Percentiles rank a stretch among this genome's conserved stretches.
phyloP scores from a whole-genome alignment of 1,140 invertebrate species.

The Pomacea maculata region DNA sequence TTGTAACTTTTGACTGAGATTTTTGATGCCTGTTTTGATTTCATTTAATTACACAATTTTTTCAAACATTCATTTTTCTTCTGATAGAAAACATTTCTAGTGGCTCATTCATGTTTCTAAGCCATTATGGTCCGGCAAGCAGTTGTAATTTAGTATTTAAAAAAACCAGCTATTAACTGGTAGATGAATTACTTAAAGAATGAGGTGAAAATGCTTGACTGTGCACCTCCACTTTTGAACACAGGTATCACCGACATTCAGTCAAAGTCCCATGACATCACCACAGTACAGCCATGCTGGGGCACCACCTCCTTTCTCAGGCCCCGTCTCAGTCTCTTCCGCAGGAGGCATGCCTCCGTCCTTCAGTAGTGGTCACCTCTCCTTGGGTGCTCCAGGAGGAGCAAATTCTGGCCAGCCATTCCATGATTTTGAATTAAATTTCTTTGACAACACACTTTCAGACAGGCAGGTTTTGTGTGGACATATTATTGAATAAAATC shows the following conservation, averaged over 20 bases:
- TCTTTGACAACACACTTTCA: constrained; percentile 27
- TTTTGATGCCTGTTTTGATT: too few species aligned
- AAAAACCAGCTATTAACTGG: neutral
- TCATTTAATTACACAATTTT: too few species aligned
- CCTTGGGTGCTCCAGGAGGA: neutral
- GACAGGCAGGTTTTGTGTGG: neutral
- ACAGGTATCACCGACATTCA: constrained; percentile 52
- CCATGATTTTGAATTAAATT: constrained; percentile 41
- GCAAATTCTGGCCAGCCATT: constrained; percentile 18
- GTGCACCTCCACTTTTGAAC: neutral
- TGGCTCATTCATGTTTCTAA: neutral
- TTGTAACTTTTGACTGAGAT: too few species aligned
- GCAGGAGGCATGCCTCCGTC: neutral
- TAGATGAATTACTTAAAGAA: too few species aligned
- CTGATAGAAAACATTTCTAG: too few species aligned
- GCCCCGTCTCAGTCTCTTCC: neutral
- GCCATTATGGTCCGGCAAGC: neutral
- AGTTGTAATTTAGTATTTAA: neutral
- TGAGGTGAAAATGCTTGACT: too few species aligned
- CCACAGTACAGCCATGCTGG: constrained; percentile 15
- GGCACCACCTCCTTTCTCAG: constrained; percentile 12
- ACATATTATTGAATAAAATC: too few species aligned
- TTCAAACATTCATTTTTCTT: too few species aligned
- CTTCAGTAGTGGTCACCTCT: constrained; percentile 14
- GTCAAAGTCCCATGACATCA: constrained; percentile 28